Conservation (phyloP, 2,113 vertebrate genomes). For the Salminus brasiliensis region DNA sequence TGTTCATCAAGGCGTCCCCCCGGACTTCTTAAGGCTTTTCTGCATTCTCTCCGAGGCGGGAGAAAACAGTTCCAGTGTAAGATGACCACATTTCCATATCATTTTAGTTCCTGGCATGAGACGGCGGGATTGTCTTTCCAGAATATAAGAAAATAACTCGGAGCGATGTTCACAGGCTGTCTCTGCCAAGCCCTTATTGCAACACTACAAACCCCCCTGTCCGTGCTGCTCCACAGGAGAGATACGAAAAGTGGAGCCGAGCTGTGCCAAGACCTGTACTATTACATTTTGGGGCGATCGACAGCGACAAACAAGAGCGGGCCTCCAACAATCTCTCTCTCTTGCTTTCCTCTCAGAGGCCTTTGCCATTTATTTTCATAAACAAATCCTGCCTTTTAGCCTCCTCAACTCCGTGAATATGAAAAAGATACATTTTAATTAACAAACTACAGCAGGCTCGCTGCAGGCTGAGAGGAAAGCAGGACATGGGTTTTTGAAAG, state of each 20-base stretch:
- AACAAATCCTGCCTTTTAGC: neutral
- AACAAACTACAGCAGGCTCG: neutral
- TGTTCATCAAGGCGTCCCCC: constrained; percentile 44
- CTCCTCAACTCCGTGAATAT: neutral
- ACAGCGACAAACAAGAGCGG: constrained; percentile 27
- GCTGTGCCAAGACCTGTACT: constrained; percentile 50
- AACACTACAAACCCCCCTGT: constrained; percentile 43
- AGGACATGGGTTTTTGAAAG: neutral
- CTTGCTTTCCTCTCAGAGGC: neutral
- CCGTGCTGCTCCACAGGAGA: constrained; percentile 12
- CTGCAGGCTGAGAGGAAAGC: neutral
- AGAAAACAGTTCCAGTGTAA: constrained; percentile 18
- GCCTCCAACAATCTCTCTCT: neutral
- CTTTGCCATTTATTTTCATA: neutral
- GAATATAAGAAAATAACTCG: constrained; percentile 28
- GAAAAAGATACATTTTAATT: constrained; percentile 12
- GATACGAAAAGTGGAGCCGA: constrained; percentile 7
- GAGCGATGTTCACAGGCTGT: constrained; percentile 23
- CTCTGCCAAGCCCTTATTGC: constrained; percentile 46
- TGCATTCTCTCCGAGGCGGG: constrained; percentile 12
- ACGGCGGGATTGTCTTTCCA: constrained; percentile 46
- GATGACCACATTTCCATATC: constrained; percentile 52
- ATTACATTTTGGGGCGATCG: constrained; percentile 36
- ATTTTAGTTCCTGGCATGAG: constrained; percentile 39
- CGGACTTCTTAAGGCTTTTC: constrained; percentile 37